Percentiles rank a stretch among this genome's conserved stretches.
phyloP scores from a whole-genome alignment of 2,113 vertebrate genomes.

The Fregata magnificens region DNA sequence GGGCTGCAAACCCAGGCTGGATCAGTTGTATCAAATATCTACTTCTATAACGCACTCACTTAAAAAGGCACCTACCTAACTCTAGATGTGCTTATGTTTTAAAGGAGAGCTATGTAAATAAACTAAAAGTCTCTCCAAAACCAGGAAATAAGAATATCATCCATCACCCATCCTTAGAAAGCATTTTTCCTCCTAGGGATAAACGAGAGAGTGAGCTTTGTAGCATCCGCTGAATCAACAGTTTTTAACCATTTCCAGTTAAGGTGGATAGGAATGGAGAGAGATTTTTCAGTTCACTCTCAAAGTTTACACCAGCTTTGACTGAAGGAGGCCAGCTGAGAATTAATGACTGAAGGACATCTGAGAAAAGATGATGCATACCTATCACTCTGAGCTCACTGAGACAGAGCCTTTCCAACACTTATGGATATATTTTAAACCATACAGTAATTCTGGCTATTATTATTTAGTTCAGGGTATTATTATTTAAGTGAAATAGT shows the following conservation, averaged over 20 bases:
- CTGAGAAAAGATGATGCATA: neutral
- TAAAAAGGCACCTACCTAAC: neutral
- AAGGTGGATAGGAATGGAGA: neutral
- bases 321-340: neutral
- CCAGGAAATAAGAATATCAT: neutral
- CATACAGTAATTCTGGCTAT: neutral
- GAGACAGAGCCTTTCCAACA: neutral
- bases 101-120: neutral
- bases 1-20: neutral
- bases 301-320: neutral
- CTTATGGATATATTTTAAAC: neutral
- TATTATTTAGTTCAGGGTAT: neutral
- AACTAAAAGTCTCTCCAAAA: neutral
- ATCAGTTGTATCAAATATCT: neutral
- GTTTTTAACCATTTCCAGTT: neutral
- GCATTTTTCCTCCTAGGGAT: neutral
- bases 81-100: neutral
- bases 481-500: neutral
- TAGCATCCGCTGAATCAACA: neutral
- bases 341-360: neutral
- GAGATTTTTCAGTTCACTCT: neutral
- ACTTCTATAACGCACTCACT: neutral
- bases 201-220: neutral
- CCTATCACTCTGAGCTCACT: neutral
- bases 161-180: neutral